Evolutionary conservation across 2,888 invertebrate species (phyloP), one percentile per base, ranked within the genome.

Genomic region (Eulithis prunata): DNA sequence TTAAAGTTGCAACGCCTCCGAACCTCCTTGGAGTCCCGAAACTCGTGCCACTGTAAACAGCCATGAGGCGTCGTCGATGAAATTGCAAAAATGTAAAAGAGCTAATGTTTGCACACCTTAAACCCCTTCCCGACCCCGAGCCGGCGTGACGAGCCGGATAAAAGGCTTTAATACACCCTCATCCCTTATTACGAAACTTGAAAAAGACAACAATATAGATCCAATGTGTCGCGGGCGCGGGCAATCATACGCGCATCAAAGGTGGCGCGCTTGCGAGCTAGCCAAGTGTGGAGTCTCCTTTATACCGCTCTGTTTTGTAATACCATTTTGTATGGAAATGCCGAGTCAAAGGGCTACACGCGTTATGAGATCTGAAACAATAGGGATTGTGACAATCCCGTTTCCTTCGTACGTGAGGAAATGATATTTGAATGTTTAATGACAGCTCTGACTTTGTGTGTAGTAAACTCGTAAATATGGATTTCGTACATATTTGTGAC

Each of bases 131-230:
- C 89, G 86, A 89, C 90, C 92, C 91, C 88, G 86, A 86, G 78
- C 86, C 85, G 82, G 90, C 91, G 92, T 92, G 92, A 93, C 92
- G 93, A 93, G 91, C 91, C 88, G 92, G 92, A 92, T 93, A 92
- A 93, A 93, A 92, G 92, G 92, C 93, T 93, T 93, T 93, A 93
- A 93, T 93, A 93, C 92, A 93, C 92, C 92, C 93, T 92, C 92
- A 92, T 91, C 91, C 91, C 93, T 93, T 93, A 93, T 93, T 93
- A 93, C 92, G 90, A 91, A 92, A 93, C 92, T 93, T 93, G 93
- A 93, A 93, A 93, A 93, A 93, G 93, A 92, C 93, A 93, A 93
- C 93, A 92, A 91, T 93, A 92, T 91, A 91, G 91, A 91, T 89
- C 88, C 88, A 91, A 91, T 91, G 93, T 93, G 93, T 93, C 92